Conservation (phyloP, 2,888 invertebrate genomes). For the Punctoribates punctum region DNA sequence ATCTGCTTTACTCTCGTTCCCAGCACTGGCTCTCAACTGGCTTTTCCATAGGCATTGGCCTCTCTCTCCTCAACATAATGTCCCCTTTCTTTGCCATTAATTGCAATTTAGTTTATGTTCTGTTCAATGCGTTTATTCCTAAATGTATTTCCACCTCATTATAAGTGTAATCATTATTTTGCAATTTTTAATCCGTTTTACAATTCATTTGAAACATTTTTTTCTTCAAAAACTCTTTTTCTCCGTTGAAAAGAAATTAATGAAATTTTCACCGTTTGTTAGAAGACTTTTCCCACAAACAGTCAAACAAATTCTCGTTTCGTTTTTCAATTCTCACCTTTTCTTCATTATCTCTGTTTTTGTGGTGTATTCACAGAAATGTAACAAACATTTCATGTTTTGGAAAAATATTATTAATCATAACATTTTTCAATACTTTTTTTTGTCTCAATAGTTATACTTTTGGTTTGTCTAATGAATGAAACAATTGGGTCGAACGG, state of each 20-base stretch:
- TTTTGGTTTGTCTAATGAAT: conserved; percentile 1
- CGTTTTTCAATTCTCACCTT: no score
- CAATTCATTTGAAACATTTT: neutral
- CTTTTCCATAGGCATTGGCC: neutral
- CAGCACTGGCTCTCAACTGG: neutral
- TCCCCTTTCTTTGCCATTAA: conserved; percentile 13
- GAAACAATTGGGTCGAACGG: conserved; percentile 29
- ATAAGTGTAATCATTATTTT: neutral
- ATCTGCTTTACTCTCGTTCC: conserved; percentile 16
- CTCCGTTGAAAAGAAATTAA: no score
- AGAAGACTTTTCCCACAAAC: no score
- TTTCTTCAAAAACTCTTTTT: neutral
- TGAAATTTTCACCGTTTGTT: no score
- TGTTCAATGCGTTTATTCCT: neutral
- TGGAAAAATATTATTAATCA: conserved; percentile 4
- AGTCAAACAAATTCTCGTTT: no score
- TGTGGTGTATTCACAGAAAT: neutral
- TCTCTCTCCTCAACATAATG: neutral
- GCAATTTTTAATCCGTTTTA: conserved; percentile 15
- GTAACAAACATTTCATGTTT: neutral
- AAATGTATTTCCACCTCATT: no score
- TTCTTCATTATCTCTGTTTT: neutral
- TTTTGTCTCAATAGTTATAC: conserved; percentile 13
- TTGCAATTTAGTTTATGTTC: neutral
- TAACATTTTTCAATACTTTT: neutral